Percentiles rank a stretch among this genome's conserved stretches.
Conservation (phyloP, 2,797 vertebrate genomes). For the Agapornis canus region DNA sequence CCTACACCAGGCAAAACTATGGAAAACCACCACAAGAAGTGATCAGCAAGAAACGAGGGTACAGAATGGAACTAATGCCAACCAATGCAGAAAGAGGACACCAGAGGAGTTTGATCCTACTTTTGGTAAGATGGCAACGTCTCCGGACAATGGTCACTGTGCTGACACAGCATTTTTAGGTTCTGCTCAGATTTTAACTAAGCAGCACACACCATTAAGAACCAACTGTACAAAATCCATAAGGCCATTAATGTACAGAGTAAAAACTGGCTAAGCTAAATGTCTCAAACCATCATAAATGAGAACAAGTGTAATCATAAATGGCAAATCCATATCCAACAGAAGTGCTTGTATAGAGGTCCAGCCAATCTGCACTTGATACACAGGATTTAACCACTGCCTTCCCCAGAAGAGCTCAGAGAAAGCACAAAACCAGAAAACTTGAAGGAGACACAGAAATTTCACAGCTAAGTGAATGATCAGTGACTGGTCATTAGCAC, state of each 20-base stretch:
- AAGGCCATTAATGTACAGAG: background rate
- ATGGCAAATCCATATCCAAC: background rate
- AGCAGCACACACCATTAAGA: background rate
- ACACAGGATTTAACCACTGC: accelerated
- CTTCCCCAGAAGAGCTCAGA: background rate
- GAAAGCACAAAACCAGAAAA: background rate
- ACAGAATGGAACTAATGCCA: background rate
- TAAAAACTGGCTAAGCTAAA: background rate
- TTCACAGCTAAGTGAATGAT: accelerated
- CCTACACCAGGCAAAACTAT: background rate
- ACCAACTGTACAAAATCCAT: background rate
- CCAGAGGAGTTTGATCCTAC: background rate
- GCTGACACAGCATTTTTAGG: background rate
- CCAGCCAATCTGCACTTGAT: background rate
- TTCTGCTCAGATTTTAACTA: background rate
- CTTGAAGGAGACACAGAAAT: background rate
- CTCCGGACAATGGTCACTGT: background rate
- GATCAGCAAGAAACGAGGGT: background rate
- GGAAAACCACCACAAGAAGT: background rate
- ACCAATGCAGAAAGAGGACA: accelerated
- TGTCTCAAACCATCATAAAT: background rate
- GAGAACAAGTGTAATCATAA: background rate
- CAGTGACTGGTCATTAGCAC: background rate
- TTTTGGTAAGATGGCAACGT: background rate
- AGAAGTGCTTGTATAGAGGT: background rate